Percentiles rank a stretch among this genome's conserved stretches.
Evolutionary conservation across 2,888 invertebrate species (phyloP).

Genomic region (Cataglyphis albicans): DNA sequence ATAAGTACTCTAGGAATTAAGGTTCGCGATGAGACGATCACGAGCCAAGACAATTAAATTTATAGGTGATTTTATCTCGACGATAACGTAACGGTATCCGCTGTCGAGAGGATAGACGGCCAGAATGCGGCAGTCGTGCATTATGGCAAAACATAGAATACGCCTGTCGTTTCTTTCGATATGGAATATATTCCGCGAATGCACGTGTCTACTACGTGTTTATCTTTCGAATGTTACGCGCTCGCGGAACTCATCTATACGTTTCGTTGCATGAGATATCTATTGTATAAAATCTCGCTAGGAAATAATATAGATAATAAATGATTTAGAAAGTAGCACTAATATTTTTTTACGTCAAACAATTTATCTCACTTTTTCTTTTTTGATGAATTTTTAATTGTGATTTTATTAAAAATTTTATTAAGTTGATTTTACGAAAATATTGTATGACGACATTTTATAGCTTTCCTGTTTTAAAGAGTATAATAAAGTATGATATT

Average conservation of each 20-base stretch:
- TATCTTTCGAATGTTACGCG: conserved; percentile 29
- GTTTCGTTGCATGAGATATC: conserved; percentile 21
- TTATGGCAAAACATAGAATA: conserved; percentile 29
- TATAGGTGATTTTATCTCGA: conserved; percentile 33
- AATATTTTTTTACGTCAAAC: background rate
- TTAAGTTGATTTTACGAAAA: background rate
- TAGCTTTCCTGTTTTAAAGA: background rate
- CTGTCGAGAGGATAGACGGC: conserved; percentile 17
- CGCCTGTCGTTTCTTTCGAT: conserved; percentile 10
- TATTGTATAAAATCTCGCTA: background rate
- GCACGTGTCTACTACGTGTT: conserved; percentile 21
- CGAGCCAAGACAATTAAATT: conserved; percentile 41
- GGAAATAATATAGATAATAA: background rate
- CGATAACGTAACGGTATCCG: conserved; percentile 43
- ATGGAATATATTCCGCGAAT: conserved; percentile 27
- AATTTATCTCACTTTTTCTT: background rate
- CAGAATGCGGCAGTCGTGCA: conserved; percentile 28
- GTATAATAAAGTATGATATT: background rate
- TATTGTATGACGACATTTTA: background rate
- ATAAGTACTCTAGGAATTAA: conserved; percentile 17
- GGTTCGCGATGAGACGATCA: conserved; percentile 30
- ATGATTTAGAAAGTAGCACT: background rate
- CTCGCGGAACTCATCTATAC: conserved; percentile 7
- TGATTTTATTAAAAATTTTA: background rate
- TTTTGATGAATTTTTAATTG: background rate